These are phyloP conservation scores for Drosophila baimaii DNA, from an alignment of 1,140 invertebrate genomes.

Conservation along the genomic window DNA sequence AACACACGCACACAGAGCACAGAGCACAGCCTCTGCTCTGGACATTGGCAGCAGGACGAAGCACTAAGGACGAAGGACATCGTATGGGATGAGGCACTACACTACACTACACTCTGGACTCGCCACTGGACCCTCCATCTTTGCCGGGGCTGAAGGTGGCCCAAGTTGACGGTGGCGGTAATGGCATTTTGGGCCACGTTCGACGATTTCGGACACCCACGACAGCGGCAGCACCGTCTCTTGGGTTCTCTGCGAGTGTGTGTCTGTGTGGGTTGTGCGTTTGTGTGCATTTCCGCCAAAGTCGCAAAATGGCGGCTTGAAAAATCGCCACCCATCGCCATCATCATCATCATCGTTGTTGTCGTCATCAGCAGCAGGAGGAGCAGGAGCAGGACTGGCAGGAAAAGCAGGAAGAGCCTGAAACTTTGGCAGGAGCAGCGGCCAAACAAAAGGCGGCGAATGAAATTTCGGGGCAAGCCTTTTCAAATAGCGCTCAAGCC, in stretches of 20 bases:
- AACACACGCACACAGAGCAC: conserved; percentile 56
- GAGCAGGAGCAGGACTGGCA: conserved; percentile 21
- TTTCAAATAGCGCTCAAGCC: conserved; percentile 55
- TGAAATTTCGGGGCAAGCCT: conserved; percentile 62
- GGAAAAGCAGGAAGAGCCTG: conserved; percentile 31
- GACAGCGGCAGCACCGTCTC: conserved; percentile 41
- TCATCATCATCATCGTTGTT: conserved; percentile 30
- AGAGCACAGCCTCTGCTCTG: conserved; percentile 21
- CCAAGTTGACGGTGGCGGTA: conserved; percentile 78
- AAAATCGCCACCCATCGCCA: conserved; percentile 58
- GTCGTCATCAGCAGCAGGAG: conserved; percentile 30
- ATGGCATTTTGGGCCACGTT: conserved; percentile 79
- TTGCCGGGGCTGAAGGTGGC: conserved; percentile 60
- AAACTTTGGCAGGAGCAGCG: conserved; percentile 36
- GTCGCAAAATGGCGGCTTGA: conserved; percentile 80
- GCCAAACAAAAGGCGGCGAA: conserved; percentile 65
- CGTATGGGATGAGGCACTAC: background rate
- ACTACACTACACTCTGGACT: conserved; percentile 6
- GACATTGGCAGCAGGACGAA: conserved; percentile 10
- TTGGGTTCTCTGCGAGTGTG: conserved; percentile 4
- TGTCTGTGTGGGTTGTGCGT: conserved; percentile 10
- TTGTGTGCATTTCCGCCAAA: conserved; percentile 72
- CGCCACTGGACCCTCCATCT: conserved; percentile 57
- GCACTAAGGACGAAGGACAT: conserved; percentile 24
- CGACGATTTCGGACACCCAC: conserved; percentile 78